These are phyloP conservation scores for Arctocebus calabarensis DNA, from an alignment of 2,797 vertebrate species.

Conservation along the genomic window DNA sequence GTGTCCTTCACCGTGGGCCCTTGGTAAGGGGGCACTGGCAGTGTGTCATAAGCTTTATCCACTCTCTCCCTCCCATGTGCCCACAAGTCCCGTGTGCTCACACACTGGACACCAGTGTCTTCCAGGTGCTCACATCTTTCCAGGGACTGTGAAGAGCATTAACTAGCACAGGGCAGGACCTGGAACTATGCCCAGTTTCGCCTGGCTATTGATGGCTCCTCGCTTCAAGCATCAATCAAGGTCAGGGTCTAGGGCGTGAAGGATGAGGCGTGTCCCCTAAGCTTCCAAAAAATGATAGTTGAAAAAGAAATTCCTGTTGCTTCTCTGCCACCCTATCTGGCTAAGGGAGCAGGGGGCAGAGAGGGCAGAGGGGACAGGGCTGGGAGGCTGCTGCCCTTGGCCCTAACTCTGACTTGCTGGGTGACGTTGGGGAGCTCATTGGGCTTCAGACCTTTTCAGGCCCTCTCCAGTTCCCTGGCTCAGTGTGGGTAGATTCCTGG, in stretches of 20 bases:
- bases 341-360: neutral
- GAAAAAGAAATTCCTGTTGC: neutral
- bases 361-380: neutral
- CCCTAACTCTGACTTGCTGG: neutral
- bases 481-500: neutral
- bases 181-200: neutral
- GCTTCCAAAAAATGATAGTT: neutral
- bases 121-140: neutral
- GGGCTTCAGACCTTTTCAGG: neutral
- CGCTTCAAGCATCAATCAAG: neutral
- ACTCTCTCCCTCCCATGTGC: neutral
- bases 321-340: neutral
- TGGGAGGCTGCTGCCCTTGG: neutral
- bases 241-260: neutral
- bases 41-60: too few relatives aligned
- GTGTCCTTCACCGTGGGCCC: neutral
- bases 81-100: neutral
- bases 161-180: neutral
- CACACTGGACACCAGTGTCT: neutral
- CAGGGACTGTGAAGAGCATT: neutral
- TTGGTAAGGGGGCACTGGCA: neutral
- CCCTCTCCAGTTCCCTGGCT: neutral
- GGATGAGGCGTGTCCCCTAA: neutral
- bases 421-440: neutral
- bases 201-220: neutral